Evolutionary conservation across 2,113 vertebrate genomes (phyloP).

Genomic region (Halichoerus grypus): DNA sequence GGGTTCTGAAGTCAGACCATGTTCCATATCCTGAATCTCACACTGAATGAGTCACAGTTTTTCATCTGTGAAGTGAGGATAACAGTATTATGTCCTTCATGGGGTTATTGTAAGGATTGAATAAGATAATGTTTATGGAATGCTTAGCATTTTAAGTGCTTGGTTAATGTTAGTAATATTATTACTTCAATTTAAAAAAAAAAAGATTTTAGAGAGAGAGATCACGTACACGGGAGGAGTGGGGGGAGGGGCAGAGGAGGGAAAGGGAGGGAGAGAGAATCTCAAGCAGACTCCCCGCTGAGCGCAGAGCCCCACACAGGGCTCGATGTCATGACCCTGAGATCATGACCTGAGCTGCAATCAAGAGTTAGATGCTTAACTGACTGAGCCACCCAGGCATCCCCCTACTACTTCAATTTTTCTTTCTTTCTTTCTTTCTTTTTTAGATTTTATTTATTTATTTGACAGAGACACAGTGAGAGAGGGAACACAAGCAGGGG

Average conservation of each 20-base stretch:
- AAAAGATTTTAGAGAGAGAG: background rate
- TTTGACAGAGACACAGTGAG: no score
- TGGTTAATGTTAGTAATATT: constrained; percentile 3
- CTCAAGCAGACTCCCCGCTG: background rate
- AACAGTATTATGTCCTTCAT: background rate
- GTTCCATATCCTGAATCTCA: background rate
- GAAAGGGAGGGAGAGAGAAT: background rate
- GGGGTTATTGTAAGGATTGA: background rate
- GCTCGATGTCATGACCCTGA: background rate
- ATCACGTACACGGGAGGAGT: background rate
- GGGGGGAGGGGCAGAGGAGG: background rate
- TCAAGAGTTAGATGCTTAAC: background rate
- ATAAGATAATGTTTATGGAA: background rate
- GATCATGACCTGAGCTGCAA: background rate
- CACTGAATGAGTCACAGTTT: background rate
- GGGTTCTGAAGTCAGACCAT: background rate
- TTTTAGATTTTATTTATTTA: no score
- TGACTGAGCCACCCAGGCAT: background rate
- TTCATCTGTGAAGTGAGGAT: background rate
- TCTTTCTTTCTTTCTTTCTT: background rate
- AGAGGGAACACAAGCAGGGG: no score
- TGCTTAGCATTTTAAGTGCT: background rate
- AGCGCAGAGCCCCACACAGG: background rate
- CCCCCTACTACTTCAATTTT: background rate
- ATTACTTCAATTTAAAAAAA: background rate